These are phyloP conservation scores for Dolomedes plantarius DNA, from an alignment of 2,888 invertebrate species.

Conservation along the genomic window DNA sequence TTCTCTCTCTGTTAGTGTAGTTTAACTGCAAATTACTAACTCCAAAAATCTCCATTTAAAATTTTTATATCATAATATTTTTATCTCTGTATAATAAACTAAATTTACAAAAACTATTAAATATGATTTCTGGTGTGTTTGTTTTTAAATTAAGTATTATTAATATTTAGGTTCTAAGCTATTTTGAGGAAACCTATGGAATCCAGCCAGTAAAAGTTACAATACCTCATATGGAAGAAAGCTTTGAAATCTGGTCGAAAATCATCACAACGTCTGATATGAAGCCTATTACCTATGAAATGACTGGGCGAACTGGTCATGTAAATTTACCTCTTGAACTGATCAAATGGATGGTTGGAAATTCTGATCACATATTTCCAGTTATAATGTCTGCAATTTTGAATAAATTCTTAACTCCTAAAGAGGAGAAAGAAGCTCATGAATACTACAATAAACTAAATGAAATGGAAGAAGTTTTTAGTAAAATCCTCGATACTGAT, in stretches of 20 bases:
- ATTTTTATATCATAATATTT: too few species aligned
- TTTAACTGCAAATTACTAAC: too few species aligned
- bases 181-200: constrained; percentile 79
- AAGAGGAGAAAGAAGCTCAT: constrained; percentile 32
- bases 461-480: constrained; percentile 81
- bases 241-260: constrained; percentile 77
- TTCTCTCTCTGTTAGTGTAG: too few species aligned
- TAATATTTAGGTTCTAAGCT: constrained; percentile 74
- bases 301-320: constrained; percentile 72
- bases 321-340: constrained; percentile 81
- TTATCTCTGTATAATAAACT: background rate
- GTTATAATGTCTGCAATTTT: constrained; percentile 85
- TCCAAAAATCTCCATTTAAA: too few species aligned
- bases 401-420: constrained; percentile 24
- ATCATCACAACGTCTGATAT: constrained; percentile 74
- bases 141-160: background rate
- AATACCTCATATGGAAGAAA: constrained; percentile 76
- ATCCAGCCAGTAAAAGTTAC: constrained; percentile 82
- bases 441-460: constrained; percentile 79
- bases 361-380: constrained; percentile 89
- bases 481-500: constrained; percentile 83
- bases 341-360: constrained; percentile 82
- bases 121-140: background rate
- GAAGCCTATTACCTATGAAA: constrained; percentile 73
- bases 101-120: background rate